Base-by-base conservation (phyloP, 2,113 vertebrate genomes). In the Dolichallabes microphthalmus region DNA sequence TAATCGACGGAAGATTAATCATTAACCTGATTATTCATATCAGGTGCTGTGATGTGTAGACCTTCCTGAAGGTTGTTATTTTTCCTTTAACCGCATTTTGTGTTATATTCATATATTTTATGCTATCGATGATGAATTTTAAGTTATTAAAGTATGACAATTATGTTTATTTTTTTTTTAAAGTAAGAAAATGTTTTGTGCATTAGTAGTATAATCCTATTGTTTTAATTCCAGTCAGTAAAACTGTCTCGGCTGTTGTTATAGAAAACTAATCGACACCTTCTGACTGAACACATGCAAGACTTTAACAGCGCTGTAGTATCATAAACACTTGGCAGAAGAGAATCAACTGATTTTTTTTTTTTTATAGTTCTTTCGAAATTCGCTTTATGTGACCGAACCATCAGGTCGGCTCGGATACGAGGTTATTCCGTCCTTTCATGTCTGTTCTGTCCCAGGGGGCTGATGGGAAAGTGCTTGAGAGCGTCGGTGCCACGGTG, bases 381-480 rank as follows among this genome's bases (percentile, higher is more conserved):
- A n/a, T n/a, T n/a, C n/a, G 32, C 1, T 61, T 50, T 17, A n/a
- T 14, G 17, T 30, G 61, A 79, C 20, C 60, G n/a, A 50, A 63
- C 32, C 35, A 10, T 15, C 58, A 39, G 30, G 50, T 32, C 39
- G 50, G 30, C 19, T 61, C 14, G 74, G 75, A 25, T 32, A 57
- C 6, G 45, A 55, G 9, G 19, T 39, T 35, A 25, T 78, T 68
- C 30, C 6, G 22, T 55, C 52, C 82, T 83, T 83, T 61, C 82
- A 50, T 76, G 45, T 71, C 64, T 35, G 2, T 15, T 35, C 57
- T 9, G 57, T 55, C 78, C 68, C 66, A 22, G 13, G 74, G 68
- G 85, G n/a, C 85, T 71, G 68, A 45, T 69, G 68, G 71, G 87
- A 83, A 35, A 83, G 82, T 58, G 53, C 17, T 83, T 52, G 69